Evolutionary conservation across 2,888 invertebrate species (phyloP).

Genomic region (Mythimna albipuncta): DNA sequence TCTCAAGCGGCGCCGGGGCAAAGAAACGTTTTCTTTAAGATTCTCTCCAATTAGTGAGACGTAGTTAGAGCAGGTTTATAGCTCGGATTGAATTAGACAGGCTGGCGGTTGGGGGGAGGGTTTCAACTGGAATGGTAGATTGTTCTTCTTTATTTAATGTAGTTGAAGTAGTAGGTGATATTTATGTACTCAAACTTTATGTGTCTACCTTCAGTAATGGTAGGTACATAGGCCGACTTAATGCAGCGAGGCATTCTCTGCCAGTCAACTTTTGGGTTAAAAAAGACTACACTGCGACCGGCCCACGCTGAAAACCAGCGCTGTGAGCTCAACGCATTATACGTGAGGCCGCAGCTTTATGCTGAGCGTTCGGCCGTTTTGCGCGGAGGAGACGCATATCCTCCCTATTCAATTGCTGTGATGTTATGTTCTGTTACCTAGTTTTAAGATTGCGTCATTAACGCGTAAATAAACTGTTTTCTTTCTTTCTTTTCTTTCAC

Average conservation of each 20-base stretch:
- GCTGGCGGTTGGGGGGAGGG: background rate
- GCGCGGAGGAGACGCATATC: too few relatives aligned
- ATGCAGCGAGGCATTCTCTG: background rate
- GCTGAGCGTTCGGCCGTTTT: too few relatives aligned
- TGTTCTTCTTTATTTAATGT: background rate
- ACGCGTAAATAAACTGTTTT: too few relatives aligned
- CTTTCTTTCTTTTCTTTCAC: too few relatives aligned
- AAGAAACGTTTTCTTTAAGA: slow-evolving; percentile 60
- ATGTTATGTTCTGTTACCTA: too few relatives aligned
- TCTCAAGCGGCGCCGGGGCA: slow-evolving; percentile 46
- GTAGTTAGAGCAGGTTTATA: slow-evolving; percentile 34
- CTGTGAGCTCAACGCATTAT: too few relatives aligned
- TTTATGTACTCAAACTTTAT: background rate
- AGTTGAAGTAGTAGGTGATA: background rate
- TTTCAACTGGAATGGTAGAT: background rate
- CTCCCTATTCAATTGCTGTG: too few relatives aligned
- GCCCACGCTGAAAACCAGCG: too few relatives aligned
- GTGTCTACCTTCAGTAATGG: too few relatives aligned
- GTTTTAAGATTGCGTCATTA: too few relatives aligned
- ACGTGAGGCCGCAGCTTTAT: too few relatives aligned
- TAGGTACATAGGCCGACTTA: background rate
- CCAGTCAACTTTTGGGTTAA: background rate
- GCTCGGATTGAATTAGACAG: slow-evolving; percentile 28
- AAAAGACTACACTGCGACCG: too few relatives aligned
- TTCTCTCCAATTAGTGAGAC: slow-evolving; percentile 64